Evolutionary conservation across 2,888 invertebrate genomes (phyloP), one percentile per base, ranked within the genome.

Genomic region (Drosophila mimetica): DNA sequence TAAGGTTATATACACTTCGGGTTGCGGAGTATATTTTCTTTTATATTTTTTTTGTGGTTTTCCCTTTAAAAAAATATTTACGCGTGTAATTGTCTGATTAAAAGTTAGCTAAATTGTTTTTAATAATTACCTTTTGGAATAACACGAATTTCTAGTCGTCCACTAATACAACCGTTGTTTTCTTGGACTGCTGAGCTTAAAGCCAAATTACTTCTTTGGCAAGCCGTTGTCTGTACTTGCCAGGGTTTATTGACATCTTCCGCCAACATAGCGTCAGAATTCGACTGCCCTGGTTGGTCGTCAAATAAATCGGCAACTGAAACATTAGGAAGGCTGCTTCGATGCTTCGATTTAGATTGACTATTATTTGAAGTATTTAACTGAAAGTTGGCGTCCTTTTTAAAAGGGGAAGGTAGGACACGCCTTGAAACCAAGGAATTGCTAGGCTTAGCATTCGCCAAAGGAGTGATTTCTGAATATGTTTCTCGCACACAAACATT

Each of bases 111-210:
- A 2, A 11, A 9, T 30, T 11, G 1, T 30, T 30, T 34, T 34
- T 9, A 39, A 39, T 39, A 44, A 28, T 52, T 77, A 89, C 59
- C 91, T 83, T 93, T 92, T 42, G 94, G 93, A 52, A 95, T 93
- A 55, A 97, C 96, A 53, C 97, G 93, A 57, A 97, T 97, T 92
- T 97, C 97, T 52, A 97, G 93, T 47, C 96, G 94, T 44, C 96
- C 96, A 61, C 96, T 96, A 18, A 96, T 93, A 77, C 93, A 93
- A 65, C 93, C 92, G 64, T 93, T 93, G 53, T 92, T 69, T 13
- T 70, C 69, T 28, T 44, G 47, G 30, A 22, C 36, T 2, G n/a
- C 30, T 13, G 48, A 14, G 13, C 20, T n/a, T 4, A 37, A 48
- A 36, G 54, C 37, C 16, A 77, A 47, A 32, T 72, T 67, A 47